Evolutionary conservation across 2,797 vertebrate species (phyloP), one percentile per base, ranked within the genome.

Genomic region (Lutjanus campechanus): DNA sequence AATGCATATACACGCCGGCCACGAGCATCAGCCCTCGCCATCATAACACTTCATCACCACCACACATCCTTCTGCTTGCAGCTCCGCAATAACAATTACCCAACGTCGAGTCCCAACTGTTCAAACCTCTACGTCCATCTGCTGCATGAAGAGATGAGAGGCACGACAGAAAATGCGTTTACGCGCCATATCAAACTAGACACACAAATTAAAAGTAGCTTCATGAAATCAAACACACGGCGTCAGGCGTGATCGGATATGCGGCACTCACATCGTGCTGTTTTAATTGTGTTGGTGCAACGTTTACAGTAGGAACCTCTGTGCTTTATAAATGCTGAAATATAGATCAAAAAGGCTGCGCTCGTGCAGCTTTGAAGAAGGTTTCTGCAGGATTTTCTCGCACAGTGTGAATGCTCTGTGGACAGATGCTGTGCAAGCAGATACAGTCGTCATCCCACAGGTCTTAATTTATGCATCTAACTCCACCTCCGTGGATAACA

Each of bases 1-100:
- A 65, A 82, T 78, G 70, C 77, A 53, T 1, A 25, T 61, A 36
- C 69, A 66, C 66, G 47, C 59, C 51, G 58, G 72, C 82, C 82
- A 61, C 75, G 41, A 87, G 83, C 80, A 76, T 43, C 76, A 69
- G 79, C 78, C 82, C 65, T 85, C 47, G 54, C 83, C 81, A 69
- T 87, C 82, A 77, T 76, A 68, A 86, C 92, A 90, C 92, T 91
- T 83, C 77, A 90, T 90, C 91, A 86, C 75, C 73, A 7, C 68
- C 85, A 6, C 87, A 60, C 79, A 69, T 85, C 89, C 85, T 79
- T 83, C 86, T 75, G 88, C 88, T 87, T 13, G 79, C 90, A 68
- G 80, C 81, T 49, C 74, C 36, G 74, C 88, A 84, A 81, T 87
- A 88, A 91, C 90, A 90, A 92, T 91, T 91, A 91, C 81, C 85